Base-by-base conservation (phyloP, 2,888 invertebrate species). In the Limnephilus rhombicus region DNA sequence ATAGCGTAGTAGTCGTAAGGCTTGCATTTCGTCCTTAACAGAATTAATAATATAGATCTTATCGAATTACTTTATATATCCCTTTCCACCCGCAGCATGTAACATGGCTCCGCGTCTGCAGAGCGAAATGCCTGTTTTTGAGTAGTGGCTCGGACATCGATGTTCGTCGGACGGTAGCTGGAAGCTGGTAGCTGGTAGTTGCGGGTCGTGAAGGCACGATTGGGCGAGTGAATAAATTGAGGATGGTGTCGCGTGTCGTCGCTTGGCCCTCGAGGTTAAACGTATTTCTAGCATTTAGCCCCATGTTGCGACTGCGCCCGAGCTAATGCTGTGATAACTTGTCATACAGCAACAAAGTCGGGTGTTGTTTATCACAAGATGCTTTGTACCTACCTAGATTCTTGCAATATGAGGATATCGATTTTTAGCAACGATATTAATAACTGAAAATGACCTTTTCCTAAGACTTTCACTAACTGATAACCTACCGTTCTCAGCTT, bases 151-250 rank as follows among this genome's bases (percentile, higher is more conserved):
- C 29, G 41, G 88, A 37, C 68, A 88, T 24, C 88, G 68, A 68
- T 88, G 88, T 53, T 53, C 68, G 53, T 68, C 68, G 88, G 31
- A 53, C 88, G 37, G 88, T 88, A 88, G 29, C 87, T 85, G 34
- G 87, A 53, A 53, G 31, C 68, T 85, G 34, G 87, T 88, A 88
- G 15, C 87, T 85, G 34, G 87, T 87, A 87, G 31, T 68, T 86
- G 11, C 31, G 88, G 88, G 81, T 89, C 89, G 89, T 89, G 89
- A 41, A 89, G 34, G 89, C 89, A 89, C 89, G 89, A 89, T 81
- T 80, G 80, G 89, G 80, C 18, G 37, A 89, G 88, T 49, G 88
- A 88, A 88, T 88, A 88, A 88, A 88, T 88, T 88, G 53, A 88
- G 37, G 49, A 68, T 37, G 68, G 88, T 90, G 90, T 90, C 90